Base-by-base conservation (phyloP, 64 coral and sea anemone genomes). In the Montipora sp. region DNA sequence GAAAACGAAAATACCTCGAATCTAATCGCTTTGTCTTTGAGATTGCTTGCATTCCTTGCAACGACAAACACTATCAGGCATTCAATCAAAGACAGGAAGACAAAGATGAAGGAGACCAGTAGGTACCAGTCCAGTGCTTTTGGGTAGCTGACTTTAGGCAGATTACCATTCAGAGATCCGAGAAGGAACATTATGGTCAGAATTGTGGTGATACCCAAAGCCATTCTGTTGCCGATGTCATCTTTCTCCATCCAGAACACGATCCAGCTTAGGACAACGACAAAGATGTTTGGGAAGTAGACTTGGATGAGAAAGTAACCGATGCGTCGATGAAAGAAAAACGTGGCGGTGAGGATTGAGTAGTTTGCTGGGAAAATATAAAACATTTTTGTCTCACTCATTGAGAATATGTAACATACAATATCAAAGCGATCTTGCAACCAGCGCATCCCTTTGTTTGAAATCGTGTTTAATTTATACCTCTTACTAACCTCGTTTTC, bases 91-190 rank as follows among this genome's bases (percentile, higher is more conserved):
- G 87, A 91, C 53, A 95, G 45, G 49, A 98, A 98, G 14, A 98
- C 90, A 75, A 98, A 98, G 9, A 45, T 59, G 19, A 98, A 88
- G 0, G 96, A 95, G 8, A 88, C 63, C 46, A 98, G 18, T 0
- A 98, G 78, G 50, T 98, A 98, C 91, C 94, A 93, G 73, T 98
- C 96, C 48, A 98, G 20, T 47, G 94, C 96, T 72, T 98, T 98
- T 4, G 91, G 89, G 65, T 98, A 98, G 63, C 96, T 98, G 61
- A 98, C 94, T 73, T 96, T 95, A 10, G 96, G 96, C 49, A 98
- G 11, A 0, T 89, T 91, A n/a, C 81, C 88, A 47, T 90, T 94
- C 18, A 89, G 46, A 14, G 80, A 92, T 61, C 96, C 94, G 12
- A 98, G 91, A 24, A 98, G 94, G 51, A 98, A 94, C 72, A 96